Conservation (phyloP, 2,797 vertebrate species). For the Huso huso region DNA sequence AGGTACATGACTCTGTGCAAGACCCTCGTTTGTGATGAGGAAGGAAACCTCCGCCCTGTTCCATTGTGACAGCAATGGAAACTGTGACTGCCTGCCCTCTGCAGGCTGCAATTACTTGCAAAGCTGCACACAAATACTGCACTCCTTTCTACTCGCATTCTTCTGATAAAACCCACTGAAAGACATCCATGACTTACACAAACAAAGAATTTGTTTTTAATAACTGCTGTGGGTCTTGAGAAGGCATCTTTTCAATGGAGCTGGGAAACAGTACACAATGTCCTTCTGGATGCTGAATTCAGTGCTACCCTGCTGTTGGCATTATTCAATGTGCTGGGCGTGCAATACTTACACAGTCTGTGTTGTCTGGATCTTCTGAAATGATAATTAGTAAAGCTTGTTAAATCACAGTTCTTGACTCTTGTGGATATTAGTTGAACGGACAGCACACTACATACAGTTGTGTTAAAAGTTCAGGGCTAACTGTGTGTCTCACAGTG, state of each 20-base stretch:
- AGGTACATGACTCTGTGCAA: constrained; percentile 29
- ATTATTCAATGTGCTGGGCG: not conserved
- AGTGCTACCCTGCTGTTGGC: no score
- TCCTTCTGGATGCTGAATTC: no score
- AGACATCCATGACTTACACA: not conserved
- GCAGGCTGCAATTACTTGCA: not conserved
- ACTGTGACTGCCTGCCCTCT: constrained; percentile 43
- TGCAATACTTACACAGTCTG: constrained; percentile 17
- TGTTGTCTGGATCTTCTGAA: constrained; percentile 13
- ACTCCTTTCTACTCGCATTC: not conserved
- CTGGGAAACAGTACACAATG: no score
- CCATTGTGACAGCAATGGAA: constrained; percentile 59
- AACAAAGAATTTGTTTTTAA: no score
- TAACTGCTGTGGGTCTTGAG: no score
- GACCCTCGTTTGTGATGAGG: constrained; percentile 41
- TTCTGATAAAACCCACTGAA: not conserved
- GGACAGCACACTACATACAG: not conserved
- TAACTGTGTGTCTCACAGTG: no score
- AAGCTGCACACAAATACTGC: not conserved
- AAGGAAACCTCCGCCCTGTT: constrained; percentile 78
- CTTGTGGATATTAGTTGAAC: not conserved
- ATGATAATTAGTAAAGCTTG: constrained; percentile 7
- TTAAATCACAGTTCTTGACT: not conserved
- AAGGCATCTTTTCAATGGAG: no score
- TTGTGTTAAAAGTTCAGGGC: not conserved